Evolutionary conservation across 2,888 invertebrate genomes (phyloP).

Genomic region (Prenolepis imparis): DNA sequence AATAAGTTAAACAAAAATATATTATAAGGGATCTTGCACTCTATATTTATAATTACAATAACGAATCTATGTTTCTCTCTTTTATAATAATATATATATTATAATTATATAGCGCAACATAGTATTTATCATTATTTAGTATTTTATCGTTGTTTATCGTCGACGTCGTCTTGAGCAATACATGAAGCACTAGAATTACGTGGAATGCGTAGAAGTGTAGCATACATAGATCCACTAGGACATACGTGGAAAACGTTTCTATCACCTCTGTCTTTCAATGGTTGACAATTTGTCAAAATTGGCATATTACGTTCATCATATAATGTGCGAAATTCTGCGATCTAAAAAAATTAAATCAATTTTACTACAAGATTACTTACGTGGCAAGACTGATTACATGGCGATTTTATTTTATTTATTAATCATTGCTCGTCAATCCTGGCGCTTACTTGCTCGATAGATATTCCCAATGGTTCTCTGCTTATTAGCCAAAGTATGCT

Average conservation of each 20-base stretch:
- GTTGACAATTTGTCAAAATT: constrained; percentile 82
- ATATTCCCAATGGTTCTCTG: constrained; percentile 88
- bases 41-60: constrained; percentile 1
- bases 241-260: constrained; percentile 88
- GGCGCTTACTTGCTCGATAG: constrained; percentile 87
- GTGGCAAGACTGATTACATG: not conserved
- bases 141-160: not conserved
- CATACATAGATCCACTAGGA: constrained; percentile 82
- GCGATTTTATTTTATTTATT: not conserved
- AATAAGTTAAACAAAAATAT: not conserved
- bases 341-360: constrained; percentile 83
- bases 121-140: constrained; percentile 7
- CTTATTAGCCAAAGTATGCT: constrained; percentile 89
- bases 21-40: not conserved
- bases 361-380: not conserved
- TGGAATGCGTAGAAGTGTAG: constrained; percentile 76
- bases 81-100: not conserved
- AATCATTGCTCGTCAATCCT: not conserved
- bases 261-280: constrained; percentile 85
- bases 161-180: not conserved
- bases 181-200: constrained; percentile 28
- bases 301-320: constrained; percentile 82
- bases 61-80: not conserved
- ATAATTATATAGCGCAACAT: not conserved
- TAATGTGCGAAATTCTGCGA: constrained; percentile 88